phyloP scores from a whole-genome alignment of 2,888 invertebrate species.

The Entomobrya multifasciata region DNA sequence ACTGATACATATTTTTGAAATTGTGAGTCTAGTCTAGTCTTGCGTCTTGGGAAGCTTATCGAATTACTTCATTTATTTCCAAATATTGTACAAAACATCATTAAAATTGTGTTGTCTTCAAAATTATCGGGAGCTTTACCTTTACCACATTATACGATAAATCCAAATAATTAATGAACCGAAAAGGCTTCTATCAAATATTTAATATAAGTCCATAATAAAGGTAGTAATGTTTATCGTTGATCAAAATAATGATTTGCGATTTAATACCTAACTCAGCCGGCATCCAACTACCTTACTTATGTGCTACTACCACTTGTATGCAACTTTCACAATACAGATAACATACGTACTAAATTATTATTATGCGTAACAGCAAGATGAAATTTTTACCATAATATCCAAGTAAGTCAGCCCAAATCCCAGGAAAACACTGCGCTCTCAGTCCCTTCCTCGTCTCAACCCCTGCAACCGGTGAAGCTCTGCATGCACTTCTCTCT shows the following conservation, averaged over 20 bases:
- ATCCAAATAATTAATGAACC: neutral
- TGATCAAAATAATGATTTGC: neutral
- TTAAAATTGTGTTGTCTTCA: too few species aligned
- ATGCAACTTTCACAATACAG: neutral
- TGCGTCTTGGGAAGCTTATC: neutral
- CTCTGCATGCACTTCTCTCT: neutral
- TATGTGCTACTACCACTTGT: neutral
- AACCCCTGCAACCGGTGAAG: neutral
- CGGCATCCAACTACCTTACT: neutral
- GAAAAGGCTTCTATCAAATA: too few species aligned
- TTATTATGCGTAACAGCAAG: conserved; percentile 40
- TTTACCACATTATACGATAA: neutral
- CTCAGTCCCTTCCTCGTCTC: neutral
- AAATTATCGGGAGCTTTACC: too few species aligned
- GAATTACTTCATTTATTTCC: conserved; percentile 30
- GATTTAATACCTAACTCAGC: neutral
- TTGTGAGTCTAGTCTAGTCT: neutral
- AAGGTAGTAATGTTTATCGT: too few species aligned
- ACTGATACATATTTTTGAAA: too few species aligned
- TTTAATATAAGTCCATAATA: neutral
- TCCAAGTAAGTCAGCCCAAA: conserved; percentile 27
- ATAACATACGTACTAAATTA: neutral
- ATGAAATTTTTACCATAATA: conserved; percentile 14
- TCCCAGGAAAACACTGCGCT: conserved; percentile 3
- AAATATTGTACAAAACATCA: neutral